Base-by-base conservation (phyloP, 2,113 vertebrate species). In the Gorsachius goisagi region DNA sequence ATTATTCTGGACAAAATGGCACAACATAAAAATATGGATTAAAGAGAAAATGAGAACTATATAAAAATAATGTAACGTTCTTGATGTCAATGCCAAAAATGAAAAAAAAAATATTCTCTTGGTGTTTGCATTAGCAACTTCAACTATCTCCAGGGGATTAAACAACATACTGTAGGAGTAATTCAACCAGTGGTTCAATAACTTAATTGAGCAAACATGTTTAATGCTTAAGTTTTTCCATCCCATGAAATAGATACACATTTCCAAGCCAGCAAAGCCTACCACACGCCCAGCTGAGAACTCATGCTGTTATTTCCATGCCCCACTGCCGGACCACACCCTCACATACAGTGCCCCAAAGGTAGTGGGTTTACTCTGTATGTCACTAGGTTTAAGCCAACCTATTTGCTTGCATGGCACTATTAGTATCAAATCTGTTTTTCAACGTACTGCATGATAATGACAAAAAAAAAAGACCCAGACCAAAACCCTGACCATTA, bases 81-180 rank as follows among this genome's bases (percentile, higher is more conserved):
- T 86, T 89, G 5, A 62, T 90, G 56, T 37, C 73, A 79, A 62
- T 41, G 26, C 45, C 69, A 94, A 89, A 88, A 87, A 47, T 27
- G 35, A 90, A 90, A 94, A 93, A 28, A 92, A 71, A 88, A 92
- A 72, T 59, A 81, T 44, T 82, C 35, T 56, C 49, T 72, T 49
- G 56, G 24, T 72, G 13, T 37, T 55, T 90, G 72, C 60, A 53
- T 78, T 60, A 90, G 73, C 27, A 85, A 33, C 68, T 81, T 86
- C 75, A 63, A 11, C 60, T 63, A 33, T 78, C 84, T 68, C 33
- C 58, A 67, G 39, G 66, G 35, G 33, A 81, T 73, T 93, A 78
- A 93, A 87, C 41, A 82, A 30, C 71, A 66, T 11, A 45, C 33
- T 27, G 60, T 19, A 90, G 56, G 68, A 84, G 56, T 53, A 93